These are phyloP conservation scores for Gisinianus flammeolus DNA, from an alignment of 2,888 invertebrate genomes.

Conservation along the genomic window DNA sequence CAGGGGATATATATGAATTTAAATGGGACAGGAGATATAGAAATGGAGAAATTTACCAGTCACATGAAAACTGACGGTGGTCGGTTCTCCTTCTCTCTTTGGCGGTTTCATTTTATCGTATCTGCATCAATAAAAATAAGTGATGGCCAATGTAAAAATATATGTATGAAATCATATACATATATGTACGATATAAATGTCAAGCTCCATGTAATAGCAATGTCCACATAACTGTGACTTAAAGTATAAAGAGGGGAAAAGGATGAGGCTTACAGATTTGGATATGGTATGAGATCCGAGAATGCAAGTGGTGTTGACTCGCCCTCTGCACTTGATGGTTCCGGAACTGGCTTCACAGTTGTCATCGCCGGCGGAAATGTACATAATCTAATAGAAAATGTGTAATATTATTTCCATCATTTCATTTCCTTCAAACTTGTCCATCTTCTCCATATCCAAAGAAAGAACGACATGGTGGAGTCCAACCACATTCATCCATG, in stretches of 20 bases:
- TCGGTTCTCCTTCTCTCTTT: conserved; percentile 85
- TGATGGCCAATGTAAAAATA: background rate
- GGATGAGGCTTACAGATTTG: conserved; percentile 34
- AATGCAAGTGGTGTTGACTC: conserved; percentile 32
- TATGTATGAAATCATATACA: too few species aligned
- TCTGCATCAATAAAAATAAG: conserved; percentile 62
- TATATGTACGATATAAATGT: too few species aligned
- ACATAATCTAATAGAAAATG: conserved; percentile 32
- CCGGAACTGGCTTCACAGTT: conserved; percentile 18
- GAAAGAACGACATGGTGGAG: too few species aligned
- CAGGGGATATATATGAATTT: too few species aligned
- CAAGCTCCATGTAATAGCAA: too few species aligned
- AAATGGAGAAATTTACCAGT: background rate
- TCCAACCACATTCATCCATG: too few species aligned
- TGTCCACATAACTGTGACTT: too few species aligned
- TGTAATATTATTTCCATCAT: too few species aligned
- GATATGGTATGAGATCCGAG: conserved; percentile 28
- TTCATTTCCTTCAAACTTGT: too few species aligned
- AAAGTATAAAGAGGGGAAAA: background rate
- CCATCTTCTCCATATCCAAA: too few species aligned
- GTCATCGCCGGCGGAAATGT: conserved; percentile 34
- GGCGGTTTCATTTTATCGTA: conserved; percentile 95
- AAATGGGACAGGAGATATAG: too few species aligned
- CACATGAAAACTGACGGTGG: conserved; percentile 71
- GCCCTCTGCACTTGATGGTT: background rate